Base-by-base conservation (phyloP, 1,140 invertebrate species). In the Drosophila ercepeae region DNA sequence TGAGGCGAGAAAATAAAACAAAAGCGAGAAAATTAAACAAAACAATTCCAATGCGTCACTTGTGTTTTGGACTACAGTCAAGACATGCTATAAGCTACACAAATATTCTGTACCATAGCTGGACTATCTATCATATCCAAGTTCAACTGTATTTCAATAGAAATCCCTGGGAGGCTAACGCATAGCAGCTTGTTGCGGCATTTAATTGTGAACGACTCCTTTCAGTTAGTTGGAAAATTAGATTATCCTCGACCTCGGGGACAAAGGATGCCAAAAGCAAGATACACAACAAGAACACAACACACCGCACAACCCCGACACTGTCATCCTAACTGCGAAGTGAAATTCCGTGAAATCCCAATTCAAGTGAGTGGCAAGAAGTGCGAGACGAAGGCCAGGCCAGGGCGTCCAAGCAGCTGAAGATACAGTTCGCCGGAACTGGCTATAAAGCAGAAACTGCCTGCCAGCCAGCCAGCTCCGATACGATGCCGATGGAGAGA, bases 331-430 rank as follows among this genome's bases (percentile, higher is more conserved):
- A 86, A 78, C 83, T 82, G 83, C 65, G 69, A 67, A 89, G 61
- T 70, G 79, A 53, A 88, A 88, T 88, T 88, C 82, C 74, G 74
- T 88, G 82, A 88, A 88, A 88, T 88, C 82, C 78, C 65, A 88
- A 88, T 89, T 82, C 83, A 86, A 82, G 74, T 88, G 70, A 86
- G 82, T 88, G 74, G 61, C 63, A 50, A 57, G 39, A 18, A 18
- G 39, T 18, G 8, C 14, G 29, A 18, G 39, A 16, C 34, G 18
- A 23, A 29, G 41, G 36, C 29, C 16, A 5, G n/a, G 29, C 48
- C 13, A 45, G 45, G 45, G 68, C 64, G 25, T 41, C 39, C 39
- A 41, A 75, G 72, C 71, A 79, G 82, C 83, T 89, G 77, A 88
- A 88, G 82, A 88, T 78, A 82, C 78, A 83, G 65, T 88, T 88